Conservation (phyloP, 2,888 invertebrate genomes). For the Drosophila nigricruria region DNA sequence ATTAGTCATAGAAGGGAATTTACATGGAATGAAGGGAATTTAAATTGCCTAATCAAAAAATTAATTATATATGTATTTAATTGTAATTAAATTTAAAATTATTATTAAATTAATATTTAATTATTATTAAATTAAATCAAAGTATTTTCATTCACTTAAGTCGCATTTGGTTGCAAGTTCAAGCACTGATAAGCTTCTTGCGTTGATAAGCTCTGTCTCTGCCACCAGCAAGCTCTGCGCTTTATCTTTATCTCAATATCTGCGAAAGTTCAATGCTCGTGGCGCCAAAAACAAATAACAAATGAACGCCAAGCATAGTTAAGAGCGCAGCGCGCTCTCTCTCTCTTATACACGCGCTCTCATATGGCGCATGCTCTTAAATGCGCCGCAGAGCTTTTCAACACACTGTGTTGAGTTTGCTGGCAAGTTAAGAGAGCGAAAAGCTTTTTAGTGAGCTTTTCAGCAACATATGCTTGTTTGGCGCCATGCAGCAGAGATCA, state of each 20-base stretch:
- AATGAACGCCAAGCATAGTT: constrained; percentile 2
- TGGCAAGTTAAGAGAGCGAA: constrained; percentile 34
- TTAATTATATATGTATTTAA: too few relatives aligned
- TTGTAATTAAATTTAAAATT: too few relatives aligned
- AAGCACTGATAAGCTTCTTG: constrained; percentile 60
- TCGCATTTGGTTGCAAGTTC: constrained; percentile 49
- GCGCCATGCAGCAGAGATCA: constrained; percentile 14
- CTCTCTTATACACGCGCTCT: constrained; percentile 6
- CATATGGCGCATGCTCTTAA: constrained; percentile 14
- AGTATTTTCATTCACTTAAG: not conserved
- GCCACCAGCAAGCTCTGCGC: constrained; percentile 16
- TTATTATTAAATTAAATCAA: not conserved
- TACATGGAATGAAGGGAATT: too few relatives aligned
- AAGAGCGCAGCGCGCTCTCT: constrained; percentile 4
- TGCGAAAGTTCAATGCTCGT: constrained; percentile 71
- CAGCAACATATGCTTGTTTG: constrained; percentile 9
- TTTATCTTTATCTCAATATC: constrained; percentile 33
- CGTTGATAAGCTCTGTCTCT: constrained; percentile 55
- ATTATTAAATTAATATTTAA: too few relatives aligned
- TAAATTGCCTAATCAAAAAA: too few relatives aligned
- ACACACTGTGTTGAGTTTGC: constrained; percentile 68
- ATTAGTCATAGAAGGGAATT: constrained; percentile 22
- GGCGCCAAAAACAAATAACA: constrained; percentile 33
- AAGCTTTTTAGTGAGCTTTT: constrained; percentile 52
- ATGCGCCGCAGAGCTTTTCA: constrained; percentile 60